Evolutionary conservation across 2,113 vertebrate genomes (phyloP), one percentile per base, ranked within the genome.

Genomic region (Epinephelus cyanopodus): DNA sequence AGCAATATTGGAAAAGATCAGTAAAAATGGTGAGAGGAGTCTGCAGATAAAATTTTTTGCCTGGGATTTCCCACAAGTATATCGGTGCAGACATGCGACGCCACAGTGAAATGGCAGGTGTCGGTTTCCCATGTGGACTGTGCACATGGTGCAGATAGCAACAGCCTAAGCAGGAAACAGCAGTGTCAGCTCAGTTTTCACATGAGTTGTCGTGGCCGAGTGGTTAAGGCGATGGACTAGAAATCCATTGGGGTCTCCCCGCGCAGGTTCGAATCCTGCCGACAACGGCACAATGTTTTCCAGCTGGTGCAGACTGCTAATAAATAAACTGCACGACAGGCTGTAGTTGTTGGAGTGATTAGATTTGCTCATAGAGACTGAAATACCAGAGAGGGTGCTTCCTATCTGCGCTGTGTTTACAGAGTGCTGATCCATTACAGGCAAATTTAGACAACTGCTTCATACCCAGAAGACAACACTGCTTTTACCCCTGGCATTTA

Each of bases 191-290:
- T 48, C 42, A 2, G 0, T 0, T 52, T 45, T 5, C 23, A 57
- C 2, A 39, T 6, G 23, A 39, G 84, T 93, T 93, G 93, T 92
- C 83, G 89, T 94, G 93, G 92, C 92, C 90, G 90, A 94, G 92
- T 91, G 91, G 93, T 94, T 94, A 93, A 94, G 90, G 97, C 96
- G 96, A 97, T 98, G 97, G 96, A 97, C 96, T 97, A 96, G 96
- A 97, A 96, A 96, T 96, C 96, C 95, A 96, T 96, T 96, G 96
- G 97, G 96, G 96, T 98, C 95, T 97, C 96, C 96, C 97, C 95
- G 96, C 95, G 96, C 96, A 97, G 96, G 96, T 97, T 98, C 96
- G 96, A 98, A 97, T 98, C 98, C 97, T 96, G 96, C 91, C 95
- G 96, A 97, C 97, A 97, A 98, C 96, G 96, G 1, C 0, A 0